Conservation (phyloP, 2,797 vertebrate species). For the Microtus californicus region DNA sequence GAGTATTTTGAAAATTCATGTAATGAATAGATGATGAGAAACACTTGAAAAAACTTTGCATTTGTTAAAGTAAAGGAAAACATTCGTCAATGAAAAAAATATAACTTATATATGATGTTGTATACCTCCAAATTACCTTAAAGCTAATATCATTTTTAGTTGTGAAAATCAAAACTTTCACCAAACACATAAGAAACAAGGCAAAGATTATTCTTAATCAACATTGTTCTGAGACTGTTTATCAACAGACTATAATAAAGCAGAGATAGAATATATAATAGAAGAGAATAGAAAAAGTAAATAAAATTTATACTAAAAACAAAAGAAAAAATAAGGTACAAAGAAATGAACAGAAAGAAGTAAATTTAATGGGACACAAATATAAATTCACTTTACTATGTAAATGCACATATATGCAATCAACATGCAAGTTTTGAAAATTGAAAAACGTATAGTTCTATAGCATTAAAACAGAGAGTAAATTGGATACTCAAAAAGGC, state of each 20-base stretch:
- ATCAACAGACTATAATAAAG: not conserved
- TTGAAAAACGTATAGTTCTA: not conserved
- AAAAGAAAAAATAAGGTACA: slow-evolving; percentile 23
- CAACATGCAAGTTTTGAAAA: not conserved
- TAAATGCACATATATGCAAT: fast-evolving
- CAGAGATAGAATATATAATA: not conserved
- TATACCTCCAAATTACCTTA: not conserved
- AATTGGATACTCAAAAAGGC: not conserved
- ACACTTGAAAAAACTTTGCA: not conserved
- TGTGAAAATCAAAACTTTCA: not conserved
- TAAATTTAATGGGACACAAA: not conserved
- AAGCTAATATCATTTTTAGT: not conserved
- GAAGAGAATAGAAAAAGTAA: not conserved
- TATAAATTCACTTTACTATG: not conserved
- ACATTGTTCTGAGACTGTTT: not conserved
- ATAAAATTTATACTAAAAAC: not conserved
- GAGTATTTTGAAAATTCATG: not conserved
- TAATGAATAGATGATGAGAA: not conserved
- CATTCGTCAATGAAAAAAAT: not conserved
- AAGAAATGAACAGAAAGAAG: not conserved
- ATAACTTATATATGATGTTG: not conserved
- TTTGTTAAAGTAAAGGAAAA: not conserved
- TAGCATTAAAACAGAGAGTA: not conserved
- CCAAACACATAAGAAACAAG: not conserved
- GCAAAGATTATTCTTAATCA: not conserved